Evolutionary conservation across 2,797 vertebrate species (phyloP).

Genomic region (Phoeniculus purpureus): DNA sequence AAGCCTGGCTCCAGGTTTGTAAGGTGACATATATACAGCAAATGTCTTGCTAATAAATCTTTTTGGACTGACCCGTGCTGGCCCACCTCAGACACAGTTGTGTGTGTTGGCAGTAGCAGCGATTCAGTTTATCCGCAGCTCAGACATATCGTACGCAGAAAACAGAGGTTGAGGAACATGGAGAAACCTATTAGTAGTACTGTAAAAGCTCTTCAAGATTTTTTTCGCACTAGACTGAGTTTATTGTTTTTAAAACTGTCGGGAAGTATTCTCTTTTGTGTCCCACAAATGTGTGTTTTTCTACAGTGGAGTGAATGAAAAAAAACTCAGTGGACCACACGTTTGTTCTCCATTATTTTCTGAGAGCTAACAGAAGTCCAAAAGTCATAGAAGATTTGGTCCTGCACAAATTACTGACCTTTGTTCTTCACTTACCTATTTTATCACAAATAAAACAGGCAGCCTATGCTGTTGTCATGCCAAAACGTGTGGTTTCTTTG

Average conservation of each 20-base stretch:
- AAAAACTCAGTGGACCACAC: background rate
- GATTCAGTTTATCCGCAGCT: slow-evolving; percentile 12
- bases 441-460: background rate
- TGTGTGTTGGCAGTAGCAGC: background rate
- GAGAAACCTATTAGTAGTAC: slow-evolving; percentile 5
- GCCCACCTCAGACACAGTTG: background rate
- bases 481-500: background rate
- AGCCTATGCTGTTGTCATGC: background rate
- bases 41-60: slow-evolving; percentile 24
- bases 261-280: background rate
- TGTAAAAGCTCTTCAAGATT: slow-evolving; percentile 9
- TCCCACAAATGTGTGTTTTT: background rate
- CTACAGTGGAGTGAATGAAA: background rate
- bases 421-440: background rate
- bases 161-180: background rate
- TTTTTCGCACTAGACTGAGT: background rate
- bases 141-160: background rate
- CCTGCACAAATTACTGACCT: background rate
- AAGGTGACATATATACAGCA: background rate
- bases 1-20: background rate
- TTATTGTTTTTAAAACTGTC: background rate
- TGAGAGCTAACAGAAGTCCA: background rate
- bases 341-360: background rate
- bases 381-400: background rate
- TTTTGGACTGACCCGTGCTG: slow-evolving; percentile 14